Evolutionary conservation across 1,140 invertebrate genomes (phyloP).

Genomic region (Lepidotrigona ventralis): DNA sequence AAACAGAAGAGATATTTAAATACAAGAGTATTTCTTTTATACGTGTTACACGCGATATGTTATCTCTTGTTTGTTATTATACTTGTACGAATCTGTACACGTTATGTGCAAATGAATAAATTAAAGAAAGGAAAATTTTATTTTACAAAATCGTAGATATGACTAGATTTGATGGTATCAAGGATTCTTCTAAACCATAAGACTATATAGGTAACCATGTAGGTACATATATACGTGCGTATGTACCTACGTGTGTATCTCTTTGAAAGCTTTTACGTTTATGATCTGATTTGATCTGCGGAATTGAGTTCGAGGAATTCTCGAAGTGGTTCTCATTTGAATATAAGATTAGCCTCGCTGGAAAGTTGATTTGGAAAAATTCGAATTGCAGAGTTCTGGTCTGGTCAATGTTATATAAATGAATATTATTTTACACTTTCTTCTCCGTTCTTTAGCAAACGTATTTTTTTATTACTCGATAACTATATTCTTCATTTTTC

Average conservation of each 20-base stretch:
- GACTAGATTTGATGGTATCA: not conserved
- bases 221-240: no score
- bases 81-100: not conserved
- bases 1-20: not conserved
- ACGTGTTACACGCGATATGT: no score
- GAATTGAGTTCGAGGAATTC: conserved; percentile 10
- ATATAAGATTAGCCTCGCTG: not conserved
- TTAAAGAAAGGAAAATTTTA: not conserved
- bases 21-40: no score
- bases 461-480: not conserved
- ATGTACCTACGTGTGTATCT: not conserved
- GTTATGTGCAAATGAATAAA: not conserved
- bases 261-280: not conserved
- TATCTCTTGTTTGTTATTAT: not conserved
- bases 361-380: conserved; percentile 18
- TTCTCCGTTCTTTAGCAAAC: not conserved
- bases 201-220: not conserved
- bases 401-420: not conserved
- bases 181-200: not conserved
- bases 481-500: not conserved
- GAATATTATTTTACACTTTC: not conserved
- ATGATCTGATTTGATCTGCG: not conserved
- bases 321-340: not conserved
- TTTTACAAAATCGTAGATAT: not conserved
- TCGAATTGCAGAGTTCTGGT: not conserved